These are phyloP conservation scores for Ailurus styani DNA, from an alignment of 2,113 vertebrate genomes.

Conservation along the genomic window DNA sequence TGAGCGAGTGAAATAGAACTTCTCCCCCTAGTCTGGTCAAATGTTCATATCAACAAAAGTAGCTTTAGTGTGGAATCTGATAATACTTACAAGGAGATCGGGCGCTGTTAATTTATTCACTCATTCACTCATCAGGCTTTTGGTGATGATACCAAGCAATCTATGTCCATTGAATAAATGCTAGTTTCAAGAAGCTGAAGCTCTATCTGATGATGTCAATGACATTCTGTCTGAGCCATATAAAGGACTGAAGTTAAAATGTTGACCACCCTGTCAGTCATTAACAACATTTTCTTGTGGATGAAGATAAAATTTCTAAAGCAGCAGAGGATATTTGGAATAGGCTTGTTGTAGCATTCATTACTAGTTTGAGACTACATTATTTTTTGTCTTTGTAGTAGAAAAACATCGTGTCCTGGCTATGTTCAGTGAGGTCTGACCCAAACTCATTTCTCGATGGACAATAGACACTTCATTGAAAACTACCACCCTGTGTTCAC, in stretches of 20 bases:
- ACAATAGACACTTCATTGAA: neutral
- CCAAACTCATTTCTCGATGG: neutral
- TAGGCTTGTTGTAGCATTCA: neutral
- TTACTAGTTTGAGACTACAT: neutral
- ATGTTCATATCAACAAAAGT: neutral
- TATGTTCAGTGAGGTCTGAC: neutral
- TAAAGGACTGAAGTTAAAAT: neutral
- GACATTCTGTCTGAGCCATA: neutral
- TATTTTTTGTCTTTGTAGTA: neutral
- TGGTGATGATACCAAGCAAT: neutral
- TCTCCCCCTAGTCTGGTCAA: neutral
- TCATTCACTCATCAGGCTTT: neutral
- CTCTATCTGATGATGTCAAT: neutral
- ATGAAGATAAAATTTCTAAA: constrained; percentile 22
- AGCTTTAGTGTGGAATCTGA: neutral
- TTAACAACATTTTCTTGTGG: neutral
- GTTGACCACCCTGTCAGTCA: neutral
- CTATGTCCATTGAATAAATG: neutral
- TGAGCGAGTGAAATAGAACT: neutral
- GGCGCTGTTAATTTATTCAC: neutral
- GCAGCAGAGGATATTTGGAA: neutral
- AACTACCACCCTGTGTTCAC: neutral
- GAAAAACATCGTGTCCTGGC: neutral
- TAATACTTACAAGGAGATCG: neutral
- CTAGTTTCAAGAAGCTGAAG: neutral